Evolutionary conservation across 1,140 invertebrate species (phyloP).

Genomic region (Achroia grisella): DNA sequence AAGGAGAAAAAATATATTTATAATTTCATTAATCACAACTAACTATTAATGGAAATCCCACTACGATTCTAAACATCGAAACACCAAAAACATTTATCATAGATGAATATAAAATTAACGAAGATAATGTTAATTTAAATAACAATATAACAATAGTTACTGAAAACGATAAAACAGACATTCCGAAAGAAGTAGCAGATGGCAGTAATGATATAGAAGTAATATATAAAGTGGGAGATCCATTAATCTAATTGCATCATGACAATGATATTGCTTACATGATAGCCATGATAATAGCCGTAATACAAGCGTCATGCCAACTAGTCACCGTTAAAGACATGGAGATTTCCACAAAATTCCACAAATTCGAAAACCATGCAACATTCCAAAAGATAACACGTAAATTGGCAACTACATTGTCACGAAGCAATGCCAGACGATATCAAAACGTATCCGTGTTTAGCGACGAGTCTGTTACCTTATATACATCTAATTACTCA

Average conservation of each 20-base stretch:
- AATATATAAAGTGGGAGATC: constrained; percentile 40
- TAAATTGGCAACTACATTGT: constrained; percentile 70
- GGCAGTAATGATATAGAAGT: constrained; percentile 6
- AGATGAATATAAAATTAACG: constrained; percentile 4
- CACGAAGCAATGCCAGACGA: constrained; percentile 65
- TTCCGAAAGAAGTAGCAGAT: constrained; percentile 2
- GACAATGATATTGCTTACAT: constrained; percentile 68
- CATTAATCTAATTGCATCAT: constrained; percentile 61
- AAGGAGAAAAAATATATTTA: constrained; percentile 67
- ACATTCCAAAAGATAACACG: constrained; percentile 63
- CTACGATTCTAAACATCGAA: constrained; percentile 20
- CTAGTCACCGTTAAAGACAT: constrained; percentile 41
- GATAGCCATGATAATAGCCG: constrained; percentile 63
- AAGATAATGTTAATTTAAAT: background rate
- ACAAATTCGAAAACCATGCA: constrained; percentile 61
- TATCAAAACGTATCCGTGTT: constrained; percentile 19
- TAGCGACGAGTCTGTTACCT: constrained; percentile 38
- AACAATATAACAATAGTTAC: background rate
- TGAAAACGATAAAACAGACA: background rate
- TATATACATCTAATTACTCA: too few species aligned
- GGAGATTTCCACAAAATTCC: constrained; percentile 27
- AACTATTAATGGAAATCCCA: constrained; percentile 47
- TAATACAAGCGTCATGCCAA: constrained; percentile 63
- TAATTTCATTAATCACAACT: constrained; percentile 42
- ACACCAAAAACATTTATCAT: constrained; percentile 3